Evolutionary conservation across 2,888 invertebrate genomes (phyloP), one percentile per base, ranked within the genome.

Genomic region (Tipula unca): DNA sequence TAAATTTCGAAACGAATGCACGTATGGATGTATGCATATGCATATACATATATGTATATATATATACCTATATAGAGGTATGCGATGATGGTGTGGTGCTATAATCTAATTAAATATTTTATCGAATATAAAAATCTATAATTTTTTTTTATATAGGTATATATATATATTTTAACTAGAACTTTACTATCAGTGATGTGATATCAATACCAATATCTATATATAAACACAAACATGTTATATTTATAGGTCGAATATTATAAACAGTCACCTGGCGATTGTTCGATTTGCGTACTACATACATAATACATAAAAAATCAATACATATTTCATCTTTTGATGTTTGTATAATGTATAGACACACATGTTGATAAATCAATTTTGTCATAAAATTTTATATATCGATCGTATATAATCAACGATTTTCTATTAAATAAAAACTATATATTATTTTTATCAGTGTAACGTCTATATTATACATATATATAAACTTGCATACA

Each of bases 291-390:
- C 6, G 5, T 48, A 17, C 17, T 48, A 48, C 17, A 69, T n/a
- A 42, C 1, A 8, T 25, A 10, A 10, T 69, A 69, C 69, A 69
- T 25, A 25, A 10, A 25, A 69, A 25, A 69, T 69, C 69, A 69
- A 69, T 69, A n/a, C n/a, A n/a, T n/a, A 69, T 69, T 69, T 69
- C 69, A 69, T 69, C 69, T 69, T 69, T 69, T 69, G 25, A 69
- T 69, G 69, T 69, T 69, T n/a, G n/a, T n/a, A n/a, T 25, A 13
- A 25, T 25, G n/a, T 10, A 69, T 69, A 25, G 69, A 69, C 69
- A 69, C 69, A 39, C 10, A 69, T 69, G 69, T 25, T 69, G 69
- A 69, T 25, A 69, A 69, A 69, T 69, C 69, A 25, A 69, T 69
- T 69, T 69, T 69, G 69, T 69, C 69, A 69, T 25, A 69, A 69